Base-by-base conservation (phyloP, 2,888 invertebrate genomes). In the Troides helena region DNA sequence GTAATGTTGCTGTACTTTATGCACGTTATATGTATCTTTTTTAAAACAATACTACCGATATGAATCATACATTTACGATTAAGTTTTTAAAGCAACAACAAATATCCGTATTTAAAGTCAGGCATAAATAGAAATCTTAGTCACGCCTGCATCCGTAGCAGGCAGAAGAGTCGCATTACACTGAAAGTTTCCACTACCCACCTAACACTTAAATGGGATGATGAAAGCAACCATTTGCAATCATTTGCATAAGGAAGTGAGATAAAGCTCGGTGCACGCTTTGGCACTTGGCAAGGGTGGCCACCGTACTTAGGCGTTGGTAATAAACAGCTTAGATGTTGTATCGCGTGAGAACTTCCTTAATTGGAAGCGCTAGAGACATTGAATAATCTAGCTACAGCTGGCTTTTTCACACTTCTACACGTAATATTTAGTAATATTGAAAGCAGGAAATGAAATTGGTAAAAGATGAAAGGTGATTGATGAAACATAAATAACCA, bases 201-300 rank as follows among this genome's bases (percentile, higher is more conserved):
- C 72, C 72, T 70, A 66, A 69, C 39, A 71, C 67, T 63, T 66
- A 71, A 73, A 58, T 62, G 67, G 65, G 62, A 72, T 72, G 74
- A 75, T 68, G 83, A 87, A 87, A 87, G 81, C 79, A 78, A 77
- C 81, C 80, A 85, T 88, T 88, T 86, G 84, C 84, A 87, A 83
- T 80, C 75, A 89, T 87, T 89, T 88, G 86, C 88, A 89, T 89
- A 79, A 88, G 88, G 88, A 89, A 90, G 80, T 80, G 70, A 80
- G 84, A 86, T 86, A 85, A 81, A 79, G 77, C 74, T 77, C 76
- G 79, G 80, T 74, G 81, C 80, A 81, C 77, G 80, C 76, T 76
- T 74, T 78, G 84, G 76, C 56, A 56, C 67, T 67, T 56, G 59
- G 67, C 61, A 61, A 79, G 81, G 85, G 84, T 85, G 84, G 83